Conservation (phyloP, 1,140 invertebrate genomes). For the Zaprionus vittiger region DNA sequence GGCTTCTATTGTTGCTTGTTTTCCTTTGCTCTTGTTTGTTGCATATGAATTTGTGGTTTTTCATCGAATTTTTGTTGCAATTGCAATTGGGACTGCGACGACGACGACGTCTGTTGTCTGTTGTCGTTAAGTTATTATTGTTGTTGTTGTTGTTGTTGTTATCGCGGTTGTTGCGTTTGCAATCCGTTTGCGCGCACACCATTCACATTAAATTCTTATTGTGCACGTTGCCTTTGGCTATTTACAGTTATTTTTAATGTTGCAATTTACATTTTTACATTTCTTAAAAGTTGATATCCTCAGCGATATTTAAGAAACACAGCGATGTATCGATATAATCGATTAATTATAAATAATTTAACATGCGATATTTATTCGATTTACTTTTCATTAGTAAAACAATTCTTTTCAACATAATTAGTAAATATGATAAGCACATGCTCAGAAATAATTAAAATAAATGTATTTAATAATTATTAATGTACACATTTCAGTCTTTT, state of each 20-base stretch:
- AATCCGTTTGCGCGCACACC: conserved; percentile 59
- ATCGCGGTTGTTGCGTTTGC: conserved; percentile 49
- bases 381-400: not conserved
- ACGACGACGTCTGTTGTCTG: conserved; percentile 42
- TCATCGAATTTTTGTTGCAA: conserved; percentile 69
- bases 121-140: conserved; percentile 46
- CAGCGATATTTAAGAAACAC: conserved; percentile 42
- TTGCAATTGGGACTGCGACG: conserved; percentile 66
- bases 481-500: not conserved
- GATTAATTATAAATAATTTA: conserved; percentile 19
- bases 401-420: not conserved
- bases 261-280: conserved; percentile 77
- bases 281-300: conserved; percentile 74
- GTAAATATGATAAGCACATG: not conserved
- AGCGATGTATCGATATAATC: conserved; percentile 47
- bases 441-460: not conserved
- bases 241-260: conserved; percentile 59
- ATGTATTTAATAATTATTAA: not conserved
- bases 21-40: conserved; percentile 44
- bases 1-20: conserved; percentile 33
- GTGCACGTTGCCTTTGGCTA: conserved; percentile 60
- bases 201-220: conserved; percentile 49
- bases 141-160: conserved; percentile 65
- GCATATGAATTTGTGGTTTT: conserved; percentile 51
- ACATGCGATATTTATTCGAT: conserved; percentile 30